Evolutionary conservation across 2,797 vertebrate species (phyloP), one percentile per base, ranked within the genome.

Genomic region (Ispidina picta): DNA sequence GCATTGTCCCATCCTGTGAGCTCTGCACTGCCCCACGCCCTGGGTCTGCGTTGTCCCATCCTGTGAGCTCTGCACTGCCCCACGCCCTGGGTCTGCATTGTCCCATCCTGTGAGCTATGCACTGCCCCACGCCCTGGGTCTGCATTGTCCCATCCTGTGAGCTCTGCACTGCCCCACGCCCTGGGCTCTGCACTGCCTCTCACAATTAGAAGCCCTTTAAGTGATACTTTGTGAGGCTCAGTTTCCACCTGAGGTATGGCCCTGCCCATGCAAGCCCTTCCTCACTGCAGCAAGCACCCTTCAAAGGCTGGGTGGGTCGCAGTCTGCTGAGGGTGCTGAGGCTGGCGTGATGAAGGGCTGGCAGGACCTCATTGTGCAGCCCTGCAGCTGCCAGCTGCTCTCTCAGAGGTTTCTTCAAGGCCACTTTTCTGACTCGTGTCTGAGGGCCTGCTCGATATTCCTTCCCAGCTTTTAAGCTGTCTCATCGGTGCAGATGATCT

Each of bases 391-490:
- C 31, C 62, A 85, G 15, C 39, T 72, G 41, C n/a, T 33, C 2
- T 83, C 62, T 56, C 16, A 15, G 33, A 59, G 22, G 2, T 31
- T 78, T 70, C 63, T 76, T 64, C 54, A 66, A 66, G 72, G 26
- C 21, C 29, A 25, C 4, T 71, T 72, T 92, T 51, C 19, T 48
- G 31, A 15, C 25, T 84, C n/a, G 41, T 33, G 5, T 65, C 23
- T 33, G 33, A 71, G 46, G 54, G 20, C 41, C 51, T 92, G 25
- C 29, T 60, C 68, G 25, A 12, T 81, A 12, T 79, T 69, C 22
- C n/a, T 90, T 81, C 64, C 44, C 35, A 64, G 39, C 26, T 80
- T 79, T 85, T 56, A 71, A 89, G 43, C 39, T 89, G 51, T 60
- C 23, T 83, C 31, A 51, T 54, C 15, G 33, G 35, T 59, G 37